These are phyloP conservation scores for Epizoanthus fatuus DNA, from an alignment of 92 coral and sea anemone species.

Conservation along the genomic window DNA sequence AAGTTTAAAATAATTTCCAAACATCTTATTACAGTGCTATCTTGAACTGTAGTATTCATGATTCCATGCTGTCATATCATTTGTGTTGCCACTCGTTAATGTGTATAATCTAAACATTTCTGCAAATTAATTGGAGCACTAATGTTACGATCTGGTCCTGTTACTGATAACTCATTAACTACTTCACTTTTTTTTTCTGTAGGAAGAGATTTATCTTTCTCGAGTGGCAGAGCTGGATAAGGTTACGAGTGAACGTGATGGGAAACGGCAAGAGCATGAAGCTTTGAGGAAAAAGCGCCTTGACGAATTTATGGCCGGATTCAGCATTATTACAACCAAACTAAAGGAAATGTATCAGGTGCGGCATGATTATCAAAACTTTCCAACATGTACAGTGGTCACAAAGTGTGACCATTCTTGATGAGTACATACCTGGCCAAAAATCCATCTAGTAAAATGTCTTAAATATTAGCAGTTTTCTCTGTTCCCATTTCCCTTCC, in stretches of 20 bases:
- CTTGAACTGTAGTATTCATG: too few relatives aligned
- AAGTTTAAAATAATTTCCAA: too few relatives aligned
- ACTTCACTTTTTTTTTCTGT: not conserved
- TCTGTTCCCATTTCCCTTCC: not conserved
- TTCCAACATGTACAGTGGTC: too few relatives aligned
- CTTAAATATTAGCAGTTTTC: not conserved
- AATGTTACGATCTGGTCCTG: too few relatives aligned
- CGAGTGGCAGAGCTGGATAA: slow-evolving; percentile 94
- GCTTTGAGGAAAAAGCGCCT: slow-evolving; percentile 90
- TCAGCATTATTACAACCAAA: slow-evolving; percentile 92
- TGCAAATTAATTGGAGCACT: too few relatives aligned
- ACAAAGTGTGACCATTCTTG: too few relatives aligned
- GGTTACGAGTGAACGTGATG: slow-evolving; percentile 92
- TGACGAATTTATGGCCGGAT: slow-evolving; percentile 98
- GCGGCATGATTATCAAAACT: not conserved
- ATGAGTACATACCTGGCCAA: too few relatives aligned
- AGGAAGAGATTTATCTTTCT: slow-evolving; percentile 97
- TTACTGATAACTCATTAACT: too few relatives aligned
- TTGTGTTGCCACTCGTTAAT: too few relatives aligned
- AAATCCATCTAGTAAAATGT: not conserved
- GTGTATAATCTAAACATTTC: too few relatives aligned
- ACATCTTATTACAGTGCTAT: too few relatives aligned
- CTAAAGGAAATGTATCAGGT: slow-evolving; percentile 99
- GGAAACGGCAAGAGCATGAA: slow-evolving; percentile 92
- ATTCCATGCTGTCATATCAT: not conserved